A percentile compares a stretch with the other conserved stretches of the same genome.
Conservation (phyloP, 2,797 vertebrate genomes). For the Furcifer pardalis region DNA sequence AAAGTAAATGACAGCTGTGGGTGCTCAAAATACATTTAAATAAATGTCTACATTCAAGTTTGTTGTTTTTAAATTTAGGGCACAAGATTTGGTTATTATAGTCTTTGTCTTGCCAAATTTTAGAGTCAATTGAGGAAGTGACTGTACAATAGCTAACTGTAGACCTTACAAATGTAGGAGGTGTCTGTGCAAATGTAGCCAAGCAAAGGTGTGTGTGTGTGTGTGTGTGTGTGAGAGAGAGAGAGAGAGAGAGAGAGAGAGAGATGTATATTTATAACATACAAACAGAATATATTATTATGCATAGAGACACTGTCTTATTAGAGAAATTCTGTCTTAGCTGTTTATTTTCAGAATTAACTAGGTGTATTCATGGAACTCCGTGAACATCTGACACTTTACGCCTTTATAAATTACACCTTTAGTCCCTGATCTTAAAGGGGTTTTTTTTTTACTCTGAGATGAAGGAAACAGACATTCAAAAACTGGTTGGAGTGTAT, state of each 20-base stretch:
- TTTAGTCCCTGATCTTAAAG: neutral
- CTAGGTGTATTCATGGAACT: neutral
- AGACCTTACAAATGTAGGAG: neutral
- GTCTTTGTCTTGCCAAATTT: slow-evolving; percentile 45
- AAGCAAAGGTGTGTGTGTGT: neutral
- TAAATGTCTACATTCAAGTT: slow-evolving; percentile 49
- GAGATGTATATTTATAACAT: neutral
- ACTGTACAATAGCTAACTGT: slow-evolving; percentile 31
- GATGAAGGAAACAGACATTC: neutral
- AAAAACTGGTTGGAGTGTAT: neutral
- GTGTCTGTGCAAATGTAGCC: slow-evolving; percentile 6
- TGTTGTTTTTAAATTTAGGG: slow-evolving; percentile 61
- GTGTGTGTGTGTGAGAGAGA: too few species aligned
- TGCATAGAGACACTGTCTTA: neutral
- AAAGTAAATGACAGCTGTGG: neutral
- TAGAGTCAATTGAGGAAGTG: slow-evolving; percentile 48
- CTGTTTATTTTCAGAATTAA: slow-evolving; percentile 29
- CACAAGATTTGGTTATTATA: slow-evolving; percentile 23
- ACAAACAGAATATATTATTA: neutral
- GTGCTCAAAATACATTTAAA: slow-evolving; percentile 20
- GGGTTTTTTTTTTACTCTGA: neutral
- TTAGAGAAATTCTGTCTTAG: neutral
- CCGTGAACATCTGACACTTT: neutral
- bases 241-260: too few species aligned
- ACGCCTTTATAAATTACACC: neutral